These are phyloP conservation scores for Caenorhabditis japonica DNA, from an alignment of 2,888 invertebrate species.

Conservation along the genomic window DNA sequence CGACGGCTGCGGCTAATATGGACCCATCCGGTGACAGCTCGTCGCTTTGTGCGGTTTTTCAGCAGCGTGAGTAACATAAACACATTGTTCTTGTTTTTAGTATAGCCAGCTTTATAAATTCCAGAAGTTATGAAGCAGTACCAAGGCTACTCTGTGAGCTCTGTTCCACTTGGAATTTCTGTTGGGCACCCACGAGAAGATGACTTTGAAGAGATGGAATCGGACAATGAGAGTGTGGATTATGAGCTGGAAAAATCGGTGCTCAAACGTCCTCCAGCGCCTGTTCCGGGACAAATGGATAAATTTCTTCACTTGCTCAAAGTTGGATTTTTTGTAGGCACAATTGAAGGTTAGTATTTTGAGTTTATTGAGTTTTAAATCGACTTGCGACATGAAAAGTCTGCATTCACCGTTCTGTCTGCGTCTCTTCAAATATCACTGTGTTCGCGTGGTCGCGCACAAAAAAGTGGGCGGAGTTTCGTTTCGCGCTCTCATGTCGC, in stretches of 20 bases:
- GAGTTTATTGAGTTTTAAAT: no score
- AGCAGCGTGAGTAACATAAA: no score
- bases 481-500: no score
- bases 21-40: conserved; percentile 4
- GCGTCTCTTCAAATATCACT: no score
- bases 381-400: no score
- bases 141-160: conserved; percentile 13
- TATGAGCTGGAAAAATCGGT: conserved; percentile 2
- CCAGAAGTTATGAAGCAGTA: conserved; percentile 9
- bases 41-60: not conserved
- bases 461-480: no score
- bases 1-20: not conserved
- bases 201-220: conserved; percentile 5
- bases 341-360: conserved; percentile 14
- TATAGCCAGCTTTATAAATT: no score
- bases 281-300: conserved; percentile 6
- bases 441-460: no score
- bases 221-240: conserved; percentile 6
- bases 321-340: conserved; percentile 22
- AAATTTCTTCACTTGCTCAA: conserved; percentile 7
- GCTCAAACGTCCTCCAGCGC: not conserved
- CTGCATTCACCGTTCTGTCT: no score
- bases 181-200: not conserved
- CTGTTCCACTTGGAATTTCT: conserved; percentile 3
- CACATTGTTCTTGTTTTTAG: no score